These are phyloP conservation scores for Tyto alba DNA, from an alignment of 2,113 vertebrate genomes.

Conservation along the genomic window DNA sequence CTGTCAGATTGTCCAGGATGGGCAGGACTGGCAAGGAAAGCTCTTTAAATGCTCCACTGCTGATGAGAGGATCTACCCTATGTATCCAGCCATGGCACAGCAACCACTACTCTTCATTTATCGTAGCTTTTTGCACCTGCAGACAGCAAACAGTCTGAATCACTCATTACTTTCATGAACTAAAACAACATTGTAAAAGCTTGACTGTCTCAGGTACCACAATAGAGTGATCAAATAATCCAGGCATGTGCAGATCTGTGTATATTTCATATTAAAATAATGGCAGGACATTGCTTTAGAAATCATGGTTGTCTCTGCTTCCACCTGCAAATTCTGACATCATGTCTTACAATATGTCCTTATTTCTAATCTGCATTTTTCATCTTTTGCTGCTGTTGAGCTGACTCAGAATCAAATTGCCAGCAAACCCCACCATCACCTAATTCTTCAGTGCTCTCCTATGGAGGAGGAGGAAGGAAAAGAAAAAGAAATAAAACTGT, in stretches of 20 bases:
- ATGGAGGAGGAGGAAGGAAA: not conserved
- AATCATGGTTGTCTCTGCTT: not conserved
- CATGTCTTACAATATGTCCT: not conserved
- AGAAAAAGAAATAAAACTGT: conserved; percentile 21
- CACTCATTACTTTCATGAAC: not conserved
- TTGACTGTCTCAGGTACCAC: not conserved
- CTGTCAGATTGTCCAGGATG: not conserved
- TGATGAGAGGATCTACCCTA: not conserved
- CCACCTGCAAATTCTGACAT: not conserved
- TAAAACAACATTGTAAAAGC: not conserved
- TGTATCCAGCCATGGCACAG: not conserved
- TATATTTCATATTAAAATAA: not conserved
- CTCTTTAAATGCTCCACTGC: not conserved
- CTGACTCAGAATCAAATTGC: not conserved
- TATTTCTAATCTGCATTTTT: not conserved
- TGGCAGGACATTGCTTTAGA: not conserved
- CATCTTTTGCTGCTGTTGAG: not conserved
- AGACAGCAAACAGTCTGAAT: not conserved
- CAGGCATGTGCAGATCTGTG: not conserved
- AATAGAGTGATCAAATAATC: not conserved
- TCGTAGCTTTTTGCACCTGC: not conserved
- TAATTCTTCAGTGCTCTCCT: not conserved
- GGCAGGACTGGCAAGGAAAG: not conserved
- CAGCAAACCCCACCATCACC: not conserved
- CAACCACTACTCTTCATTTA: not conserved